Evolutionary conservation across 2,113 vertebrate genomes (phyloP).

Genomic region (Solea senegalensis): DNA sequence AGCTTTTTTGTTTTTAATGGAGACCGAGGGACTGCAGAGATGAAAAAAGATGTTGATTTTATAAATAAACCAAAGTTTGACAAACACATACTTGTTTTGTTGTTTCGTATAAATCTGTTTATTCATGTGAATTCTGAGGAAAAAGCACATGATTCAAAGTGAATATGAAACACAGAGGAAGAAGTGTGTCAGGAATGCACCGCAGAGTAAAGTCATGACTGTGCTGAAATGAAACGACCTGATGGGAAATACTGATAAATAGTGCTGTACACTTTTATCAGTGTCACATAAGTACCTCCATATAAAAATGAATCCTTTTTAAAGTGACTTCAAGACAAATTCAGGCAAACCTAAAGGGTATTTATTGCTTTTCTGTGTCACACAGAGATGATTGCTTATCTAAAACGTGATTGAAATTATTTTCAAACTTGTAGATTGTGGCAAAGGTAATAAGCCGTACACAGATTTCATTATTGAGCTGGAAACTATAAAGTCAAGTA

Average conservation of each 20-base stretch:
- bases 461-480: neutral
- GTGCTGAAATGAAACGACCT: slow-evolving; percentile 18
- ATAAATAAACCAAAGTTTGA: slow-evolving; percentile 32
- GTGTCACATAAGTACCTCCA: neutral
- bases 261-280: neutral
- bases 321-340: slow-evolving; percentile 3
- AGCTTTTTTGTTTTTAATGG: too few relatives aligned
- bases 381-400: neutral
- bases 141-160: slow-evolving; percentile 18
- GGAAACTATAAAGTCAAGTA: slow-evolving; percentile 5
- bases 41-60: neutral
- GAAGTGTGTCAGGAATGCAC: slow-evolving; percentile 10
- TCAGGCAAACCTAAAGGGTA: neutral
- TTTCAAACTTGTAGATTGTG: slow-evolving; percentile 1
- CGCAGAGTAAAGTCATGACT: slow-evolving; percentile 2
- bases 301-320: neutral
- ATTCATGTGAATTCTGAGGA: slow-evolving; percentile 45
- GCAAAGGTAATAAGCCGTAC: neutral
- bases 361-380: neutral
- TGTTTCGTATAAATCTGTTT: slow-evolving; percentile 53
- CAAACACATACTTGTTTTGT: neutral
- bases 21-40: neutral
- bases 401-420: slow-evolving; percentile 2
- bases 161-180: neutral
- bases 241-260: neutral